These are phyloP conservation scores for Epistrophe eligans DNA, from an alignment of 2,888 invertebrate species.

Conservation along the genomic window DNA sequence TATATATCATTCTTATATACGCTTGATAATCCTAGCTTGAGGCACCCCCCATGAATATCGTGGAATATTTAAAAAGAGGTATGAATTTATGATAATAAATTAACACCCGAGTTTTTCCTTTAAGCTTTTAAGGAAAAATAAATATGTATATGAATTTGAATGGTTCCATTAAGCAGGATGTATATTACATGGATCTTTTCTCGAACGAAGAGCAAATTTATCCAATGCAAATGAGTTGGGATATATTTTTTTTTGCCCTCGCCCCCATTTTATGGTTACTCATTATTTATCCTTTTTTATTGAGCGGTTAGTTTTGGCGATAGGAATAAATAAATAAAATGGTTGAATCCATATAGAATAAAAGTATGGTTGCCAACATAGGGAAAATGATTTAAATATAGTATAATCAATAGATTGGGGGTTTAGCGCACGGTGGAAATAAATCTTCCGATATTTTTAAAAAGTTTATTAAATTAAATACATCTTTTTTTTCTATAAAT, in stretches of 20 bases:
- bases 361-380: not conserved
- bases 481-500: too few species aligned
- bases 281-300: slow-evolving; percentile 5
- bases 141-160: not conserved
- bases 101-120: not conserved
- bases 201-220: not conserved
- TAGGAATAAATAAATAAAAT: not conserved
- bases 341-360: not conserved
- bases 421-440: too few species aligned
- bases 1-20: not conserved
- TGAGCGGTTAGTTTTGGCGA: not conserved
- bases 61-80: not conserved
- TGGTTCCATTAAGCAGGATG: not conserved
- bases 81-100: slow-evolving; percentile 22
- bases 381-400: not conserved
- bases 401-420: too few species aligned
- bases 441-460: too few species aligned
- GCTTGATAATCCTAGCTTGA: not conserved
- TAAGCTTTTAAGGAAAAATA: not conserved
- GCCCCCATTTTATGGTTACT: not conserved
- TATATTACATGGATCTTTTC: not conserved
- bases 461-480: too few species aligned
- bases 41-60: slow-evolving; percentile 13
- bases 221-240: slow-evolving; percentile 6
- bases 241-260: not conserved